Conservation (phyloP, 2,888 invertebrate genomes). For the Octonoba sinensis region DNA sequence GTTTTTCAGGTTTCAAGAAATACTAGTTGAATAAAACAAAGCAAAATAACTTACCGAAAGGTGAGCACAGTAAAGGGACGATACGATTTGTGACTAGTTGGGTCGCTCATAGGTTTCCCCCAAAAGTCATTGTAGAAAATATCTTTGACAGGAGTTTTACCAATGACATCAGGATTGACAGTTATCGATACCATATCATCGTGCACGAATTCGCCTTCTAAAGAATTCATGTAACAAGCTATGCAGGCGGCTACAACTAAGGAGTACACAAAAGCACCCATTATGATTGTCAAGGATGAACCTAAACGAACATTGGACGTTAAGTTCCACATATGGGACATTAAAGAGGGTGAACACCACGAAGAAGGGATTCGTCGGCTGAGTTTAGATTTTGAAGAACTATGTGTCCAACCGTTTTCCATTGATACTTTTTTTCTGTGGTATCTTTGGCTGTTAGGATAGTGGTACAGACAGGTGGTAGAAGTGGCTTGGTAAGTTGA, state of each 20-base stretch:
- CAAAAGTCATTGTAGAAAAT: slow-evolving; percentile 87
- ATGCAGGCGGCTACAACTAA: slow-evolving; percentile 56
- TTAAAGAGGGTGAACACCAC: slow-evolving; percentile 8
- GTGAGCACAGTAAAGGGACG: slow-evolving; percentile 85
- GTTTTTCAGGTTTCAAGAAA: too few relatives aligned
- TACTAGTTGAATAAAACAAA: background rate
- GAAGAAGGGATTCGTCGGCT: background rate
- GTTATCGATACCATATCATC: slow-evolving; percentile 89
- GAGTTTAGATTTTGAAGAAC: slow-evolving; percentile 14
- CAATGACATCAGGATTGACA: slow-evolving; percentile 84
- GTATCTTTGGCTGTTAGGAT: slow-evolving; percentile 24
- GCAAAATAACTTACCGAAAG: slow-evolving; percentile 80
- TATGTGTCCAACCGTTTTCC: slow-evolving; percentile 18
- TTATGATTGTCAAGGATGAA: slow-evolving; percentile 30
- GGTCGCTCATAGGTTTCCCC: slow-evolving; percentile 89
- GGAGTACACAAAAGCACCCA: slow-evolving; percentile 46
- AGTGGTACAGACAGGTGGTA: slow-evolving; percentile 43
- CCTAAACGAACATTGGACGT: slow-evolving; percentile 26
- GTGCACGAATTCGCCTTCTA: slow-evolving; percentile 87
- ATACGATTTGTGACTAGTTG: slow-evolving; percentile 87
- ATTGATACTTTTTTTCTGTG: slow-evolving; percentile 17
- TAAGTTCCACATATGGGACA: slow-evolving; percentile 24
- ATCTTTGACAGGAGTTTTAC: slow-evolving; percentile 76
- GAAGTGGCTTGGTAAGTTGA: slow-evolving; percentile 27
- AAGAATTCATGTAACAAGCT: slow-evolving; percentile 70